phyloP scores from a whole-genome alignment of 2,113 vertebrate species.

The Pelecanus crispus region DNA sequence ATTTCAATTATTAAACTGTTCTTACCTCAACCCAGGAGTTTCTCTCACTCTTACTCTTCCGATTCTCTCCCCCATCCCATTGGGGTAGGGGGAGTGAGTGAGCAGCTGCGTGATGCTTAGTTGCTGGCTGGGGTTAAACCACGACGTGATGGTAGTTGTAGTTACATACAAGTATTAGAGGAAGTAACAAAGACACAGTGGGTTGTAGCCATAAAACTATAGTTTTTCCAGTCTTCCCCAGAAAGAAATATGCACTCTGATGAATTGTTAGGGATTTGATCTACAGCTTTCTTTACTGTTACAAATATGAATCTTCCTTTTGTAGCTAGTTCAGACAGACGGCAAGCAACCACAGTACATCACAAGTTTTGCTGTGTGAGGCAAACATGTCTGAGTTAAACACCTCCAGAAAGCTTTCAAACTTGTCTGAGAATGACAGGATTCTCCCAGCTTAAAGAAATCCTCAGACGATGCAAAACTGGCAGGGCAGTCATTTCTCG shows the following conservation, averaged over 20 bases:
- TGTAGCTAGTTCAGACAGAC: not conserved
- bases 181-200: not conserved
- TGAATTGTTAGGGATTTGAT: not conserved
- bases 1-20: too few species aligned
- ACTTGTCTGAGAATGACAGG: not conserved
- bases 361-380: not conserved
- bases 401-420: not conserved
- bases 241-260: not conserved
- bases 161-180: not conserved
- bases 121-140: too few species aligned
- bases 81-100: too few species aligned
- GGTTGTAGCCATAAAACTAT: not conserved
- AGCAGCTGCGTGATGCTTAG: too few species aligned
- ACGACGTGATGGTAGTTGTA: not conserved
- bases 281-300: not conserved
- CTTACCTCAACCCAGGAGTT: too few species aligned
- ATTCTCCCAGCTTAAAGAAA: not conserved
- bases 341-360: not conserved
- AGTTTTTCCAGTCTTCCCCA: not conserved
- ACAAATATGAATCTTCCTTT: not conserved
- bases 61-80: too few species aligned
- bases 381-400: not conserved
- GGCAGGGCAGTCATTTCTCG: not conserved
- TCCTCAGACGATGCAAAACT: not conserved
- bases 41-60: too few species aligned